A percentile compares a stretch with the other conserved stretches of the same genome.
Evolutionary conservation across 92 coral and sea anemone species (phyloP).

Genomic region (Scolanthus callimorphus): DNA sequence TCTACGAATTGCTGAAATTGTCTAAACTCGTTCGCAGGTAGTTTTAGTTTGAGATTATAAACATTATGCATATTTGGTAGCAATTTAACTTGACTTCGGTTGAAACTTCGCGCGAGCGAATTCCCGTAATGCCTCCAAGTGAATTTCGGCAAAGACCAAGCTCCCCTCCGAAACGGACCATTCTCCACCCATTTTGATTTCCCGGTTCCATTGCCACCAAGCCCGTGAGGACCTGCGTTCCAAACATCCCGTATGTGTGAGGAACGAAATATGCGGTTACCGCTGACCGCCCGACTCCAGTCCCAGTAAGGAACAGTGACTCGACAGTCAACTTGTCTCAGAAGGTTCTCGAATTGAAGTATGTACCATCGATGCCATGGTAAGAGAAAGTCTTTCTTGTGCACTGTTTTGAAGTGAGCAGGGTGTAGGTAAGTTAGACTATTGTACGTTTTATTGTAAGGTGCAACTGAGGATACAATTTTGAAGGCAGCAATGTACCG

Average conservation of each 20-base stretch:
- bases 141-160: slow-evolving; percentile 29
- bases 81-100: no score
- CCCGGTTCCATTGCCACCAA: slow-evolving; percentile 58
- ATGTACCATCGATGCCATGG: slow-evolving; percentile 76
- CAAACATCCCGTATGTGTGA: no score
- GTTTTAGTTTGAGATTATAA: no score
- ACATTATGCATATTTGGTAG: no score
- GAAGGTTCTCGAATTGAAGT: slow-evolving; percentile 53
- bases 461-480: slow-evolving; percentile 12
- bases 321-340: slow-evolving; percentile 52
- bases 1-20: no score
- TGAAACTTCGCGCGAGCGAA: slow-evolving; percentile 6
- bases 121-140: slow-evolving; percentile 14
- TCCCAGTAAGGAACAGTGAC: slow-evolving; percentile 74
- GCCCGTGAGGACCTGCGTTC: slow-evolving; percentile 8
- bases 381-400: slow-evolving; percentile 33
- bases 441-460: slow-evolving; percentile 16
- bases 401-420: slow-evolving; percentile 1
- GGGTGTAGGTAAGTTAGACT: slow-evolving; percentile 10
- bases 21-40: no score
- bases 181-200: slow-evolving; percentile 21
- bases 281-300: slow-evolving; percentile 55
- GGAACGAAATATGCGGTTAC: slow-evolving; percentile 24
- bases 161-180: slow-evolving; percentile 45
- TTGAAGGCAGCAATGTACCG: slow-evolving; percentile 38